These are phyloP conservation scores for Protaetia brevitarsis DNA, from an alignment of 1,140 invertebrate species.

Conservation along the genomic window DNA sequence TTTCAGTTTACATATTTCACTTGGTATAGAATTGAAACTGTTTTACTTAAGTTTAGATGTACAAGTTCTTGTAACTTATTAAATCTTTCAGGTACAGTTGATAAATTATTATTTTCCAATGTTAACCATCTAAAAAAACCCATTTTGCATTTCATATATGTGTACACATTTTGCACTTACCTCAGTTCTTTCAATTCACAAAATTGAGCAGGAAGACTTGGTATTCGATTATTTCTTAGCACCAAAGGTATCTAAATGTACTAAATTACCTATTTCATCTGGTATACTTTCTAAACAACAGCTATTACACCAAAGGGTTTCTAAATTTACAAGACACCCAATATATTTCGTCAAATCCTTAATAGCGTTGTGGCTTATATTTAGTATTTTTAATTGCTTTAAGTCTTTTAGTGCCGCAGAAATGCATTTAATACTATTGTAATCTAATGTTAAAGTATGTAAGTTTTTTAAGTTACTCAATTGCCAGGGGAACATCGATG, in stretches of 20 bases:
- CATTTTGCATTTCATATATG: constrained; percentile 6
- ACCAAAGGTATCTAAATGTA: constrained; percentile 69
- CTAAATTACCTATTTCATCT: constrained; percentile 65
- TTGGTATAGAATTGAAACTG: constrained; percentile 52
- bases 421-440: constrained; percentile 66
- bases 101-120: constrained; percentile 56
- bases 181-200: constrained; percentile 53
- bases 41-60: constrained; percentile 60
- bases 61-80: constrained; percentile 51
- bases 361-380: constrained; percentile 80
- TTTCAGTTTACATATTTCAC: constrained; percentile 49
- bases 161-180: constrained; percentile 39
- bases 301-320: constrained; percentile 70
- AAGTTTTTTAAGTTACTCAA: constrained; percentile 44
- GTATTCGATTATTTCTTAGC: constrained; percentile 59
- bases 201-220: constrained; percentile 53
- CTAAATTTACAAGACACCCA: constrained; percentile 67
- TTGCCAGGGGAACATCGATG: constrained; percentile 46
- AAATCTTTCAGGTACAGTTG: constrained; percentile 52
- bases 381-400: constrained; percentile 69
- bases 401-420: constrained; percentile 58
- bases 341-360: constrained; percentile 64
- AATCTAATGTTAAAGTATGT: constrained; percentile 56
- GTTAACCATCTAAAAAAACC: constrained; percentile 56
- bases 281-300: constrained; percentile 59